Percentiles rank a stretch among this genome's conserved stretches.
Conservation (phyloP, 2,888 invertebrate genomes). For the Furcula furcula region DNA sequence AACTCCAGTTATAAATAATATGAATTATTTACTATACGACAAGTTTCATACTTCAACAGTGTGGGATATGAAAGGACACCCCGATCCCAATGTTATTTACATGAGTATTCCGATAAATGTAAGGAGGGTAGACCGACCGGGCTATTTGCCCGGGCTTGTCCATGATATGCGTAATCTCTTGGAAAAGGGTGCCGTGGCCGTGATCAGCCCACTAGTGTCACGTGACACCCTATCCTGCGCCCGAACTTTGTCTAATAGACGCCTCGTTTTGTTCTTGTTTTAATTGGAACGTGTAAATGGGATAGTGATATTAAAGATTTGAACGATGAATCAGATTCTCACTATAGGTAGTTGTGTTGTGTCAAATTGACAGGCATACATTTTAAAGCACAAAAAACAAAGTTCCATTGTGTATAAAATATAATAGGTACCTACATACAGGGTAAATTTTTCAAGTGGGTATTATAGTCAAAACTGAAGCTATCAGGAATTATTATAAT, state of each 20-base stretch:
- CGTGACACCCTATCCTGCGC: not conserved
- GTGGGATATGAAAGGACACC: conserved; percentile 48
- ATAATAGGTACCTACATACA: too few relatives aligned
- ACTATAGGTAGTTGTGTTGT: too few relatives aligned
- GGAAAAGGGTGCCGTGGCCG: conserved; percentile 54
- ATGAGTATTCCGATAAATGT: conserved; percentile 65
- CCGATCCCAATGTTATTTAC: conserved; percentile 62
- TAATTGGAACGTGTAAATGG: not conserved
- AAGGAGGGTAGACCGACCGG: conserved; percentile 43
- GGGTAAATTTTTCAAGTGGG: too few relatives aligned
- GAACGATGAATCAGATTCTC: too few relatives aligned
- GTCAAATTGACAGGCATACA: too few relatives aligned
- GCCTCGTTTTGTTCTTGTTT: not conserved
- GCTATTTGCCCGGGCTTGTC: conserved; percentile 54
- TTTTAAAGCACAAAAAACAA: too few relatives aligned
- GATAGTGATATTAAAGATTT: not conserved
- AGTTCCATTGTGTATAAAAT: too few relatives aligned
- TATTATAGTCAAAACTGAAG: too few relatives aligned
- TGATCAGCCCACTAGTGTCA: not conserved
- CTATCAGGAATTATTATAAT: too few relatives aligned
- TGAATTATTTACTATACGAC: conserved; percentile 37
- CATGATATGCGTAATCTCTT: conserved; percentile 69
- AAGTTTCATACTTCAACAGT: conserved; percentile 26
- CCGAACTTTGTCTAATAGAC: not conserved
- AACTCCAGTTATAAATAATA: too few relatives aligned